A percentile compares a stretch with the other conserved stretches of the same genome.
These are phyloP conservation scores for Chelidonichthys spinosus DNA, from an alignment of 2,797 vertebrate genomes.

Conservation along the genomic window DNA sequence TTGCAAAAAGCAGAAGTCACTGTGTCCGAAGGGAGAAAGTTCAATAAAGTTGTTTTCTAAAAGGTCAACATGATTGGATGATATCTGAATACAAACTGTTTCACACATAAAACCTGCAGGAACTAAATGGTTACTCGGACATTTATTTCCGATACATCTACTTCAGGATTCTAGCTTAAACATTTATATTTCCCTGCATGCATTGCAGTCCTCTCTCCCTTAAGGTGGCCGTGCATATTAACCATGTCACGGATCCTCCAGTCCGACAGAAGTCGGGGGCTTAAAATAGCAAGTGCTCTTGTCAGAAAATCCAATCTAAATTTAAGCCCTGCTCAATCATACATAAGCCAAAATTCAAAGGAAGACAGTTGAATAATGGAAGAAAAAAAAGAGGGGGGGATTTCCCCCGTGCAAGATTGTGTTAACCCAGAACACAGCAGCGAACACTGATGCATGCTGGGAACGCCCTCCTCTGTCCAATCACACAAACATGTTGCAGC, in stretches of 20 bases:
- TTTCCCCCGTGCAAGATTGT: conserved; percentile 33
- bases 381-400: conserved; percentile 18
- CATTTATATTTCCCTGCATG: neutral
- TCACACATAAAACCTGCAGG: neutral
- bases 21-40: too few relatives aligned
- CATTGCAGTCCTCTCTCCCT: conserved; percentile 8
- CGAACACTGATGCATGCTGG: neutral
- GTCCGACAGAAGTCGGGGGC: conserved; percentile 25
- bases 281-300: conserved; percentile 58
- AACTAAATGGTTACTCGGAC: neutral
- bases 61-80: neutral
- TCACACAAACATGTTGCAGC: conserved; percentile 34
- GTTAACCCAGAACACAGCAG: conserved; percentile 10
- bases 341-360: conserved; percentile 51
- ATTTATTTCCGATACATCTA: neutral
- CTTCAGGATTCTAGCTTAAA: neutral
- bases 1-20: neutral
- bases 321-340: conserved; percentile 57
- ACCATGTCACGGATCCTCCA: conserved; percentile 37
- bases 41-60: neutral
- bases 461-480: conserved; percentile 7
- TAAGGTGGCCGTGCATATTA: conserved; percentile 39
- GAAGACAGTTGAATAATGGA: conserved; percentile 52
- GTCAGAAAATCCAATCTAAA: conserved; percentile 67
- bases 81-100: neutral